These are phyloP conservation scores for Artibeus lituratus DNA, from an alignment of 2,797 vertebrate species.

Conservation along the genomic window DNA sequence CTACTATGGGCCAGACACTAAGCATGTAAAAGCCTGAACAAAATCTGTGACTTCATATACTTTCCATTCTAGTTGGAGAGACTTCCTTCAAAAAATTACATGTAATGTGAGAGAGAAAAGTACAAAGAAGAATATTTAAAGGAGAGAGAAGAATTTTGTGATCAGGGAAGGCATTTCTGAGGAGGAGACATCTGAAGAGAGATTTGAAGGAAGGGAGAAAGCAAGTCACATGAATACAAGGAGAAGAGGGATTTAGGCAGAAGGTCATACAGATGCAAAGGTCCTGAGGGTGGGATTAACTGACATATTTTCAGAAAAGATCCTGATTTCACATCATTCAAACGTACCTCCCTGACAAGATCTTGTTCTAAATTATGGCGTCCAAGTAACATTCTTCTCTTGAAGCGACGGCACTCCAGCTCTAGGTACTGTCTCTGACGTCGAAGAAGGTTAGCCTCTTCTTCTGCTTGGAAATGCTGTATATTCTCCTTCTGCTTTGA, in stretches of 20 bases:
- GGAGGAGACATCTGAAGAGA: not conserved
- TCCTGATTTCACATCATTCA: not conserved
- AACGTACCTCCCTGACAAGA: constrained; percentile 92
- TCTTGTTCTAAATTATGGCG: constrained; percentile 98
- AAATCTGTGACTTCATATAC: constrained; percentile 12
- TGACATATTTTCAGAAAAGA: not conserved
- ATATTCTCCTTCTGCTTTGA: constrained; percentile 99
- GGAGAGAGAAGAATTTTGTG: not conserved
- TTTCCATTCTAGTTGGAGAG: not conserved
- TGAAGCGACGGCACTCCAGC: constrained; percentile 96
- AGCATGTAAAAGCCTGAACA: not conserved
- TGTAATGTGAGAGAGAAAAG: not conserved
- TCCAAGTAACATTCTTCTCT: constrained; percentile 95
- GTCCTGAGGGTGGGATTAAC: not conserved
- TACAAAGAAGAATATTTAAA: not conserved
- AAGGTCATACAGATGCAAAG: not conserved
- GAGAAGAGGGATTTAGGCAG: not conserved
- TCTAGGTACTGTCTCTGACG: constrained; percentile 97
- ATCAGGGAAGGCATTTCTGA: not conserved
- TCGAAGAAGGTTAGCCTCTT: constrained; percentile 96
- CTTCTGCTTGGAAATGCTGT: constrained; percentile 98
- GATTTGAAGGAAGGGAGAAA: not conserved
- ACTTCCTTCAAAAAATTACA: not conserved
- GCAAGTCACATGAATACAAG: not conserved
- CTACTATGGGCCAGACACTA: not conserved